Conservation (phyloP, 2,797 vertebrate species). For the Glyptemys insculpta region DNA sequence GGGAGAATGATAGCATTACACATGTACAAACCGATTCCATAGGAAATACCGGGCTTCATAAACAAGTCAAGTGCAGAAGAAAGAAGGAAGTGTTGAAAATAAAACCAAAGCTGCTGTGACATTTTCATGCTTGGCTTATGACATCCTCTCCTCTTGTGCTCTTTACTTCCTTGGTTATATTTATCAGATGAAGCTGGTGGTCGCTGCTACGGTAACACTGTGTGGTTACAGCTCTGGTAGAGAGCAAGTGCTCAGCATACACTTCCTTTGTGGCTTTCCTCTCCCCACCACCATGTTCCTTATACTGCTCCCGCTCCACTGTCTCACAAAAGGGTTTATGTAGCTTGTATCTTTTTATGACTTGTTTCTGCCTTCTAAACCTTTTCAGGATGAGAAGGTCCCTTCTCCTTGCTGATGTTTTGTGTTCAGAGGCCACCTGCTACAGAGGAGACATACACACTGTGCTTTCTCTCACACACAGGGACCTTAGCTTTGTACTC, state of each 20-base stretch:
- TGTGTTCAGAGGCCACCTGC: not conserved
- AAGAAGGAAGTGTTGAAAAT: constrained; percentile 58
- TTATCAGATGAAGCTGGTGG: constrained; percentile 75
- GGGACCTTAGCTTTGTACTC: not conserved
- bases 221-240: constrained; percentile 60
- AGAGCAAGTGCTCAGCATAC: constrained; percentile 2
- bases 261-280: constrained; percentile 78
- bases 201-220: constrained; percentile 63
- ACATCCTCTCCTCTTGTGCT: constrained; percentile 59
- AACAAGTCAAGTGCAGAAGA: not conserved
- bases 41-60: not conserved
- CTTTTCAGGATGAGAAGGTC: not conserved
- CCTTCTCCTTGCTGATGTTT: not conserved
- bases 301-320: not conserved
- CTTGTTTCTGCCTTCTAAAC: not conserved
- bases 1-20: not conserved
- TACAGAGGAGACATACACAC: not conserved
- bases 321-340: constrained; percentile 20
- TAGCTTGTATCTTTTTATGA: not conserved
- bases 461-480: not conserved
- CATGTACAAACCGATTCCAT: not conserved
- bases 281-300: constrained; percentile 21
- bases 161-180: constrained; percentile 74
- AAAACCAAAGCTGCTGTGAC: constrained; percentile 58
- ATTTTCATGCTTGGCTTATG: constrained; percentile 68